Percentiles rank a stretch among this genome's conserved stretches.
These are phyloP conservation scores for Phalacrocorax brasilianus DNA, from an alignment of 2,113 vertebrate genomes.

Conservation along the genomic window DNA sequence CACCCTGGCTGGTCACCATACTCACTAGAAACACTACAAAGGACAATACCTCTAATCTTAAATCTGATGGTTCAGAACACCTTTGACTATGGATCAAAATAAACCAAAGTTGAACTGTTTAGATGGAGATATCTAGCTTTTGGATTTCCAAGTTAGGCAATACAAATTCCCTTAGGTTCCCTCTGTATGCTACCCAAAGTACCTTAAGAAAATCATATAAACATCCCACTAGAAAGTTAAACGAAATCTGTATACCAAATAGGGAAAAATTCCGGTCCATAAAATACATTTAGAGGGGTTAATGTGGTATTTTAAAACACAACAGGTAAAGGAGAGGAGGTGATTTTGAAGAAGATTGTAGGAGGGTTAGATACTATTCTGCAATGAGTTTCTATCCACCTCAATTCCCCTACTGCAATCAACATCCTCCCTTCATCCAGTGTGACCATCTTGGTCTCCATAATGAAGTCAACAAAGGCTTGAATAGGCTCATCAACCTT, in stretches of 20 bases:
- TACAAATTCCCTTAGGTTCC: not conserved
- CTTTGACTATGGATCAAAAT: not conserved
- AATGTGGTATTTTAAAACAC: not conserved
- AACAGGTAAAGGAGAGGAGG: not conserved
- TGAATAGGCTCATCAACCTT: not conserved
- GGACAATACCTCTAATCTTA: not conserved
- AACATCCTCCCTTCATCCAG: not conserved
- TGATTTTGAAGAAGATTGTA: not conserved
- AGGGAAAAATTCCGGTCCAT: not conserved
- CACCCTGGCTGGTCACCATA: not conserved
- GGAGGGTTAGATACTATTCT: not conserved
- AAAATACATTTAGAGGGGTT: not conserved
- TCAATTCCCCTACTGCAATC: not conserved
- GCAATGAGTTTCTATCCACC: not conserved
- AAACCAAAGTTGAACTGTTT: not conserved
- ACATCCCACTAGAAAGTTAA: not conserved
- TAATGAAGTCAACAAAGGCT: not conserved
- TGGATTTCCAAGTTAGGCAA: not conserved
- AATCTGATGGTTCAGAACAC: not conserved
- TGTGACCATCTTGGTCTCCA: not conserved
- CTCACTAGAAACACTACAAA: not conserved
- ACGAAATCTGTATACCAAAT: not conserved
- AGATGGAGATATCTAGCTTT: not conserved
- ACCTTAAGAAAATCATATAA: not conserved
- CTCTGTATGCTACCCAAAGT: not conserved